phyloP scores from a whole-genome alignment of 2,113 vertebrate species.

The Peromyscus californicus region DNA sequence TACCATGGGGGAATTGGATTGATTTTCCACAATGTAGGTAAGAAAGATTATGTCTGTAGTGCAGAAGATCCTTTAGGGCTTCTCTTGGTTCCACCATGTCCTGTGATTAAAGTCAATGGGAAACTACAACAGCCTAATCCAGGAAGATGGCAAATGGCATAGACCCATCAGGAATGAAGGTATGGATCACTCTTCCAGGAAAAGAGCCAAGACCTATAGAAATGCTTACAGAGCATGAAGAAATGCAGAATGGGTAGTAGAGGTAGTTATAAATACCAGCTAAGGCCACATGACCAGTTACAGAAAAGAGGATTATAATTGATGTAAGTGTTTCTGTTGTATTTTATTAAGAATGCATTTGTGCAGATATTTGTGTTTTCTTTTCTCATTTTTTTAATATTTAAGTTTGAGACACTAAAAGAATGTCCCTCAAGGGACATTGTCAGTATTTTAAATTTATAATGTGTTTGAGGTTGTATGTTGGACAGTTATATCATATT shows the following conservation, averaged over 20 bases:
- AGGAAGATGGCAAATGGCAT: not conserved
- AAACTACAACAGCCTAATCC: not conserved
- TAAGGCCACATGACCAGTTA: not conserved
- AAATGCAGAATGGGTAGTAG: not conserved
- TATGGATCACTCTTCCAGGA: not conserved
- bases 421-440: not conserved
- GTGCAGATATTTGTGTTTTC: not conserved
- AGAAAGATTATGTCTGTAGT: not conserved
- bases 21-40: not conserved
- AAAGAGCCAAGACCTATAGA: not conserved
- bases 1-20: not conserved
- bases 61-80: no score
- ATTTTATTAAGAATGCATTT: not conserved
- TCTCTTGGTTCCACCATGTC: no score
- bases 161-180: not conserved
- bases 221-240: not conserved
- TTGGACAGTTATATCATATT: not conserved
- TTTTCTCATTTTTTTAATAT: not conserved
- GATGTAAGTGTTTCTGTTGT: not conserved
- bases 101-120: not conserved
- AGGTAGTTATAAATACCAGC: not conserved
- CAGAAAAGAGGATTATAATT: not conserved
- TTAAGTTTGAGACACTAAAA: not conserved
- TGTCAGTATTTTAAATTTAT: not conserved
- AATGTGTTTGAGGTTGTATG: not conserved